A percentile compares a stretch with the other conserved stretches of the same genome.
Conservation (phyloP, 2,888 invertebrate species). For the Erynnis tages region DNA sequence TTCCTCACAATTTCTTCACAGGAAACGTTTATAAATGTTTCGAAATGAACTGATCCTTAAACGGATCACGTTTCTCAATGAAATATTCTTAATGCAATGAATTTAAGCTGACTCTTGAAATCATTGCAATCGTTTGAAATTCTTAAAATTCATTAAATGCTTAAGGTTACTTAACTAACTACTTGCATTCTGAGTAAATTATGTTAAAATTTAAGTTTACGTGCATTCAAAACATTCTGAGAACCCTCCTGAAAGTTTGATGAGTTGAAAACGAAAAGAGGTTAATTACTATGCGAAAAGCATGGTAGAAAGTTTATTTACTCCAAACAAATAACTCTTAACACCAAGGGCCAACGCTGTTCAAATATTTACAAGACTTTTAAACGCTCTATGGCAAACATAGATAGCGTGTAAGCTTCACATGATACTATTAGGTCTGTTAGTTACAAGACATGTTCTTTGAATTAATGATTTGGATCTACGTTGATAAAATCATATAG, state of each 20-base stretch:
- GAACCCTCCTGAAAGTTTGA: too few species aligned
- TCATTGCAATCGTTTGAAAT: too few species aligned
- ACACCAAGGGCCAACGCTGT: background rate
- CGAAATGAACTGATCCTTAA: conserved; percentile 1
- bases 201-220: too few species aligned
- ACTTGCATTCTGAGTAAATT: too few species aligned
- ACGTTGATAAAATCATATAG: background rate
- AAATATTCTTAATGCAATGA: too few species aligned
- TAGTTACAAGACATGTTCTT: background rate
- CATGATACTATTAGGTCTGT: background rate
- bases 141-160: too few species aligned
- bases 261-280: background rate
- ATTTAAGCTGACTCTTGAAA: too few species aligned
- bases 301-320: background rate
- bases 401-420: conserved; percentile 7
- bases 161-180: too few species aligned
- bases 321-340: background rate
- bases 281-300: background rate
- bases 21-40: background rate
- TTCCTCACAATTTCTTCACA: background rate
- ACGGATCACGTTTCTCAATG: too few species aligned
- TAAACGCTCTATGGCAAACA: conserved; percentile 3
- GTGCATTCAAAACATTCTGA: too few species aligned
- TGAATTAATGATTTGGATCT: background rate
- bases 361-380: conserved; percentile 8